These are phyloP conservation scores for Cyanoderma ruficeps DNA, from an alignment of 2,113 vertebrate species.

Conservation along the genomic window DNA sequence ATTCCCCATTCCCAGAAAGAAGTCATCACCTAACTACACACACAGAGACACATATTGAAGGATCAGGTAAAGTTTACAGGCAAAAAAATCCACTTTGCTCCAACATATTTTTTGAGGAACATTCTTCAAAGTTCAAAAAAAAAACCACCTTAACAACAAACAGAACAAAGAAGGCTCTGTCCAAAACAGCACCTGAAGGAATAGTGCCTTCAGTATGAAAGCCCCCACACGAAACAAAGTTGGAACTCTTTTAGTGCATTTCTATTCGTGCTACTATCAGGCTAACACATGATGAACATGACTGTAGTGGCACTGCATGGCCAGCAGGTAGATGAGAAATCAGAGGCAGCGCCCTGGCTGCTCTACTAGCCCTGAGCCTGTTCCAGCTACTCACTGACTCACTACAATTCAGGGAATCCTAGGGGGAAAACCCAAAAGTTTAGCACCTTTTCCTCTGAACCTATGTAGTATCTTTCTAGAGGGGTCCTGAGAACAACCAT, in stretches of 20 bases:
- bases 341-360: not conserved
- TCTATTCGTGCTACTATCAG: not conserved
- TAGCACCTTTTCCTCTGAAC: not conserved
- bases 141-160: not conserved
- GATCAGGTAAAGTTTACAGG: not conserved
- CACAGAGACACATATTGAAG: not conserved
- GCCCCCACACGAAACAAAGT: not conserved
- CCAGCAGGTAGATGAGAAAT: not conserved
- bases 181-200: not conserved
- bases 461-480: not conserved
- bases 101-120: not conserved
- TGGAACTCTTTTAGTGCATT: not conserved
- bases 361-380: not conserved
- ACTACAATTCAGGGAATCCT: not conserved
- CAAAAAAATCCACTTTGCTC: not conserved
- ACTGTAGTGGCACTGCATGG: not conserved
- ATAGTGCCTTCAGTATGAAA: not conserved
- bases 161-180: not conserved
- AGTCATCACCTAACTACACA: not conserved
- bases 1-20: not conserved
- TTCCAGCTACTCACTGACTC: not conserved
- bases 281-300: not conserved
- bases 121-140: not conserved
- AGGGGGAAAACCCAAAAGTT: fast-evolving
- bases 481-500: not conserved